A percentile compares a stretch with the other conserved stretches of the same genome.
These are phyloP conservation scores for Gila robusta DNA, from an alignment of 2,797 vertebrate genomes.

Conservation along the genomic window DNA sequence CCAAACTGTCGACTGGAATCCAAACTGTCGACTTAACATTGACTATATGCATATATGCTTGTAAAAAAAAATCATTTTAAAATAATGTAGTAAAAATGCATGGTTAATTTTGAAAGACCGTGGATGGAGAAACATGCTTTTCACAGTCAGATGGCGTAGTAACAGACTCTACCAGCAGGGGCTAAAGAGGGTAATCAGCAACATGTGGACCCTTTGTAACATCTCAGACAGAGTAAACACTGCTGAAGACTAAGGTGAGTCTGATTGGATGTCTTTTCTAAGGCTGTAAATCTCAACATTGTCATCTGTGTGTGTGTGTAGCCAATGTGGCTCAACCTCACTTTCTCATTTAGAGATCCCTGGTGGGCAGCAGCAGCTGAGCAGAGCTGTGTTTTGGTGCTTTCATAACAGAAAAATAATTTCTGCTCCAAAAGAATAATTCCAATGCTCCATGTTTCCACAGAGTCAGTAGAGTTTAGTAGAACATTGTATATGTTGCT, in stretches of 20 bases:
- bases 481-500: conserved; percentile 26
- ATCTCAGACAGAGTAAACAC: neutral
- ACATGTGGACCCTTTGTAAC: neutral
- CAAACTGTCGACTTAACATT: neutral
- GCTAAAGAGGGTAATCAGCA: neutral
- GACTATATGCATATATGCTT: neutral
- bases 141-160: neutral
- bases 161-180: neutral
- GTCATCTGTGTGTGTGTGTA: conserved; percentile 41
- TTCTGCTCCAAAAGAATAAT: conserved; percentile 13
- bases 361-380: conserved; percentile 56
- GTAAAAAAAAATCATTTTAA: neutral
- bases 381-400: conserved; percentile 48
- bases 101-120: neutral
- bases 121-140: neutral
- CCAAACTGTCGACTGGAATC: neutral
- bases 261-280: neutral
- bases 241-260: neutral
- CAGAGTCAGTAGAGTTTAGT: conserved; percentile 33
- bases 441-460: conserved; percentile 32
- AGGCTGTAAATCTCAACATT: conserved; percentile 12
- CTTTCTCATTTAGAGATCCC: conserved; percentile 55
- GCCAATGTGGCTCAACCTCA: conserved; percentile 55
- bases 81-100: neutral
- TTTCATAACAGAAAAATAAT: conserved; percentile 34